Base-by-base conservation (phyloP, 2,113 vertebrate genomes). In the Sitta europaea region DNA sequence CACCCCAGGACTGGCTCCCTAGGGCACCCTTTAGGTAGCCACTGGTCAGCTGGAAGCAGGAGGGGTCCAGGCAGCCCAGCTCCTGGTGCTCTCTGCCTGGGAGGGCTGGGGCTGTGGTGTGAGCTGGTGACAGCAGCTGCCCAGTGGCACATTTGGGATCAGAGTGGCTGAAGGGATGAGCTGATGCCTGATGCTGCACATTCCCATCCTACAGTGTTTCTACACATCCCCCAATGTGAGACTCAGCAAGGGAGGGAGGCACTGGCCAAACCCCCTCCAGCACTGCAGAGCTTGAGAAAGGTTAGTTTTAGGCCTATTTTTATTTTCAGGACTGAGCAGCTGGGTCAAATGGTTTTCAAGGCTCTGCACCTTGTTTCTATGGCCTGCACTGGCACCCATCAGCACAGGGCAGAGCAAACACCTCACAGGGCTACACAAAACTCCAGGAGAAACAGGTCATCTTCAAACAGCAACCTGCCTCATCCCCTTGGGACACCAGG, bases 401-500 rank as follows among this genome's bases (percentile, higher is more conserved):
- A 6, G 54, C 59, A 74, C 2, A 3, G 42, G 62, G 61, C 16
- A 76, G 66, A 48, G 53, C 31, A 45, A 10, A 43, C 13, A 20
- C 55, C 28, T 20, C 62, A 54, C 0, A 18, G 2, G 28, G 2
- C 50, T 25, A 9, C 28, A 42, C 1, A 6, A 59, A 45, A 23
- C 57, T 72, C 70, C 81, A 79, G 50, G 14, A 36, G 28, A 75
- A 57, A 76, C 62, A 20, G 1, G 19, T 21, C 33, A 47, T 10
- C n/a, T n/a, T 45, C 75, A n/a, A 45, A 29, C 24, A 68, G 51
- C 33, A 48, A 23, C 15, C n/a, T 9, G 9, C 20, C 25, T 54
- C n/a, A 15, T 19, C 35, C 57, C 50, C 74, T 87, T 0, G 0
- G 42, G n/a, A 38, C 4, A 22, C 28, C 42, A 66, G 33, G 65